Base-by-base conservation (phyloP, 2,888 invertebrate genomes). In the Drosophila villosipedis region DNA sequence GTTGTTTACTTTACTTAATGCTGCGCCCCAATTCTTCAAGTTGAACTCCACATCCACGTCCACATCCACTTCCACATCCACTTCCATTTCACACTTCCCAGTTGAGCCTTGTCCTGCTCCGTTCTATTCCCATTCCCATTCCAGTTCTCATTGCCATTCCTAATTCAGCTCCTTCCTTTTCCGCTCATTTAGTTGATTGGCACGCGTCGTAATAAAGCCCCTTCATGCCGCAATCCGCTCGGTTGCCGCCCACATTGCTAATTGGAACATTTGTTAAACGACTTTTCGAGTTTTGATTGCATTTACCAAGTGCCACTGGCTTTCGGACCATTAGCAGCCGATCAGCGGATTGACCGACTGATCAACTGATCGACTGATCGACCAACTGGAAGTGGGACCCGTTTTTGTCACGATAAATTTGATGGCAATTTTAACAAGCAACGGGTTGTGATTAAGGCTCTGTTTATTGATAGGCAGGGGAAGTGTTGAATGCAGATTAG, bases 231-330 rank as follows among this genome's bases (percentile, higher is more conserved):
- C 22, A 41, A 25, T 30, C 43, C 30, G 37, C 9, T 22, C 28
- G 16, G 35, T 31, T 16, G 47, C 54, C 66, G 64, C 78, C 75
- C 69, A 63, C 80, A 73, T 57, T 39, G 50, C 67, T 83, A 83
- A 82, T 82, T 82, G 81, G 78, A 82, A 66, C 76, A 65, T 83
- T 80, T 81, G 75, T 72, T 83, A 70, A 70, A 68, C 66, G 61
- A 70, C 54, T 75, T 61, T 68, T 65, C 41, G 41, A 50, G 68
- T 37, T 60, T 72, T 62, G 72, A 72, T 68, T 79, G 80, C 65
- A 64, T 60, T 69, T 50, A 19, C 41, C 66, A 63, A 76, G 33
- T 76, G 59, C 59, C 68, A 62, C 55, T 35, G 63, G 57, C 63
- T 35, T 74, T 37, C 5, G 55, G 25, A 58, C 49, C 78, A 73